Percentiles rank a stretch among this genome's conserved stretches.
Conservation (phyloP, 2,888 invertebrate genomes). For the Volucella bombylans region DNA sequence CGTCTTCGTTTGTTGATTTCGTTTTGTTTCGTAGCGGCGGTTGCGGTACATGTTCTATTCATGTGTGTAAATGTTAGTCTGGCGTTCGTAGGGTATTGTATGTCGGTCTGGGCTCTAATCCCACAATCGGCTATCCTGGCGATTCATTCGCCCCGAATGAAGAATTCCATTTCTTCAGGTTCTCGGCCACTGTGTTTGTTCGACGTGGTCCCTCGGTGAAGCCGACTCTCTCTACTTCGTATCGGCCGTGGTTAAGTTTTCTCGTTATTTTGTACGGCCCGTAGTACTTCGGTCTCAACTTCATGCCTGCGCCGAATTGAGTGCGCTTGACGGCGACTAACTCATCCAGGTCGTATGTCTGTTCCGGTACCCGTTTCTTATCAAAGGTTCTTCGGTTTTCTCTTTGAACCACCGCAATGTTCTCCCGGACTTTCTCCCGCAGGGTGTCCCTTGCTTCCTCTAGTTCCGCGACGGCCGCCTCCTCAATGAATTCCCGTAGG, state of each 20-base stretch:
- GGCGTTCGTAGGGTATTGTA: too few relatives aligned
- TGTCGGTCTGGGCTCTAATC: too few relatives aligned
- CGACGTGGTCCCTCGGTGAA: too few relatives aligned
- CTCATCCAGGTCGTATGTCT: conserved; percentile 29
- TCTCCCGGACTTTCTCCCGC: conserved; percentile 42
- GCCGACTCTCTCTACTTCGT: conserved; percentile 34
- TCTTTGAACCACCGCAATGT: conserved; percentile 28
- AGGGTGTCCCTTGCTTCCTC: conserved; percentile 15
- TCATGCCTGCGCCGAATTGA: conserved; percentile 47
- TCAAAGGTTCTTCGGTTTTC: conserved; percentile 35
- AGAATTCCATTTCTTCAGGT: too few relatives aligned
- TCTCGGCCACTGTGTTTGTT: too few relatives aligned
- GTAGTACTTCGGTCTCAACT: conserved; percentile 41
- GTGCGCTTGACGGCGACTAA: conserved; percentile 64
- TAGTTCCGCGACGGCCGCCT: neutral
- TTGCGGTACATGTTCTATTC: too few relatives aligned
- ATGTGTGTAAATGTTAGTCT: too few relatives aligned
- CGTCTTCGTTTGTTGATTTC: too few relatives aligned
- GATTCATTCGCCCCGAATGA: too few relatives aligned
- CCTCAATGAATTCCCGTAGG: neutral
- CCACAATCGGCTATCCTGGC: too few relatives aligned
- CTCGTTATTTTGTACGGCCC: conserved; percentile 45
- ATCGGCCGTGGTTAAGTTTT: conserved; percentile 29
- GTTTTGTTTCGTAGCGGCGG: too few relatives aligned
- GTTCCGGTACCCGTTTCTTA: conserved; percentile 23